A percentile compares a stretch with the other conserved stretches of the same genome.
phyloP scores from a whole-genome alignment of 2,888 invertebrate genomes.

The Heliconius erato region DNA sequence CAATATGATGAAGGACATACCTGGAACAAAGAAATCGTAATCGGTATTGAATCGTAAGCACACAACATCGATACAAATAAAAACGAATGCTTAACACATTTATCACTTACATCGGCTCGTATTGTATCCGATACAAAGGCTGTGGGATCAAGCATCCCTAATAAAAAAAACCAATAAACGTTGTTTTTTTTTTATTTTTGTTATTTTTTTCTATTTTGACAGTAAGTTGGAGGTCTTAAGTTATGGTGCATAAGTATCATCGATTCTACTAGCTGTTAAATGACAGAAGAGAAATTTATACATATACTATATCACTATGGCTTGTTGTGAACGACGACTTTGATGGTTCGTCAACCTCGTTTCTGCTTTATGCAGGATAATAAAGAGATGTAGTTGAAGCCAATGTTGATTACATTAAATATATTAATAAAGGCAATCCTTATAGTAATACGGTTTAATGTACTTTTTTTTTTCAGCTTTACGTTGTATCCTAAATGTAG shows the following conservation, averaged over 20 bases:
- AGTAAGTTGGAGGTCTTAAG: conserved; percentile 72
- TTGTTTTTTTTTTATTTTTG: conserved; percentile 45
- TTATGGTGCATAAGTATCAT: conserved; percentile 72
- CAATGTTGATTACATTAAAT: conserved; percentile 69
- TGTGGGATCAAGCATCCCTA: conserved; percentile 63
- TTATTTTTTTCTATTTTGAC: conserved; percentile 66
- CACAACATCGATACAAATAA: conserved; percentile 50
- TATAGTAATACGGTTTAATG: not conserved
- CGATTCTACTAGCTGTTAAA: conserved; percentile 62
- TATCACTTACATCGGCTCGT: conserved; percentile 64
- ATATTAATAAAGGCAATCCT: conserved; percentile 63
- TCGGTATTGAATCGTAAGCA: conserved; percentile 49
- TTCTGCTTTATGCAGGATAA: conserved; percentile 73
- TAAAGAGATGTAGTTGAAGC: conserved; percentile 65
- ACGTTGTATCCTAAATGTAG: no score
- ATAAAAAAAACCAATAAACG: conserved; percentile 75
- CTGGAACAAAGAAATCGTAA: conserved; percentile 73
- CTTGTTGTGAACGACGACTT: conserved; percentile 74
- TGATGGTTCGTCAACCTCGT: conserved; percentile 72
- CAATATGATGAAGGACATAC: conserved; percentile 62
- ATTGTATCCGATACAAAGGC: conserved; percentile 67
- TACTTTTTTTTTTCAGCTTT: no score
- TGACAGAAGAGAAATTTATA: conserved; percentile 76
- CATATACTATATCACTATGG: conserved; percentile 60
- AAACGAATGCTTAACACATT: conserved; percentile 63